These are phyloP conservation scores for Suillia variegata DNA, from an alignment of 2,888 invertebrate genomes.

Conservation along the genomic window DNA sequence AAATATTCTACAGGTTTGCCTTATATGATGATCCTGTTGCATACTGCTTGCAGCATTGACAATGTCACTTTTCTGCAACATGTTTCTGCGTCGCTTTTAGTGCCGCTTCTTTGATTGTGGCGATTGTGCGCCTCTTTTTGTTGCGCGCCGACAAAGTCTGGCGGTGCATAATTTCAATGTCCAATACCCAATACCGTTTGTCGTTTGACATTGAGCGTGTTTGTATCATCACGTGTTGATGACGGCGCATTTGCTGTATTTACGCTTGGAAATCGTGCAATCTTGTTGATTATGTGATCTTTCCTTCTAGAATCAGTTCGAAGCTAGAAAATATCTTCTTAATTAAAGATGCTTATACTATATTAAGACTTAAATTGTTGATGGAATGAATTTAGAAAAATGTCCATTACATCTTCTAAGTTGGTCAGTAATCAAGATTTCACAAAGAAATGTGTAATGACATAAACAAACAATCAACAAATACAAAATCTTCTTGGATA, in stretches of 20 bases:
- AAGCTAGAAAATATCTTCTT: no score
- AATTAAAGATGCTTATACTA: no score
- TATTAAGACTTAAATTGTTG: no score
- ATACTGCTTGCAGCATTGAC: background rate
- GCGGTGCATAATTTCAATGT: constrained; percentile 23
- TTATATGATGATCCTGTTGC: background rate
- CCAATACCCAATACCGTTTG: constrained; percentile 13
- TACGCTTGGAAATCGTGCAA: constrained; percentile 1
- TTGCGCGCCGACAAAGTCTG: constrained; percentile 34
- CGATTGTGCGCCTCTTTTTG: background rate
- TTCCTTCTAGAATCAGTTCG: no score
- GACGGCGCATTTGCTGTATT: background rate
- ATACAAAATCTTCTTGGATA: no score
- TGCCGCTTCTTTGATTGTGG: background rate
- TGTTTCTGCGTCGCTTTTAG: background rate
- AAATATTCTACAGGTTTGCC: background rate
- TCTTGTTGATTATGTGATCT: constrained; percentile 10
- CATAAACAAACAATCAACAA: no score
- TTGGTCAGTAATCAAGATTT: no score
- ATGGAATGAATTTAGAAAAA: no score
- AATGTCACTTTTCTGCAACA: background rate
- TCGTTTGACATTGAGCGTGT: constrained; percentile 5
- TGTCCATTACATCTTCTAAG: no score
- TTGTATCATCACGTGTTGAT: background rate
- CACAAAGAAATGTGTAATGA: no score